A percentile compares a stretch with the other conserved stretches of the same genome.
These are phyloP conservation scores for Cynodonichthys magdalenae DNA, from an alignment of 2,797 vertebrate species.

Conservation along the genomic window DNA sequence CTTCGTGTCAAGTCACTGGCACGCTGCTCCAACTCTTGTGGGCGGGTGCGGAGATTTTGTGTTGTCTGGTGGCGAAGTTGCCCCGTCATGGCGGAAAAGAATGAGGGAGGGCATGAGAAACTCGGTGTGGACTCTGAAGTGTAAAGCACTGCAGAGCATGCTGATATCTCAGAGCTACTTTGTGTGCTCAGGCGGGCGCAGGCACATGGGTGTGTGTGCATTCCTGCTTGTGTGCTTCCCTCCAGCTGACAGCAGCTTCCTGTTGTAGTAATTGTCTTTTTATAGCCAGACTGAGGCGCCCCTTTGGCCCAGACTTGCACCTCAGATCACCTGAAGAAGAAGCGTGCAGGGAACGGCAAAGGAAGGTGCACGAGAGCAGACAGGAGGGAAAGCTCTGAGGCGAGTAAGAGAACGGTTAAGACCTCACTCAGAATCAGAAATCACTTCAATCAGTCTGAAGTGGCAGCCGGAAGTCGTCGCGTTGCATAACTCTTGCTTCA, in stretches of 20 bases:
- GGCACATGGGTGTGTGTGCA: constrained; percentile 49
- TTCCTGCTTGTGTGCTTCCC: constrained; percentile 45
- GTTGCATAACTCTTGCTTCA: constrained; percentile 35
- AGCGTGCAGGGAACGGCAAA: constrained; percentile 13
- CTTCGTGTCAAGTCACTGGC: constrained; percentile 52
- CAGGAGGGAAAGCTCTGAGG: not conserved
- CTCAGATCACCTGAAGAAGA: constrained; percentile 46
- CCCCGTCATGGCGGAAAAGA: constrained; percentile 48
- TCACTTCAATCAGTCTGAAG: constrained; percentile 15
- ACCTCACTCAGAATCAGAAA: constrained; percentile 30
- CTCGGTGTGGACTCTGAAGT: constrained; percentile 15
- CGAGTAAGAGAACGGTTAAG: constrained; percentile 31
- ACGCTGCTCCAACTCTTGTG: constrained; percentile 35
- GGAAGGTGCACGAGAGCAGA: constrained; percentile 29
- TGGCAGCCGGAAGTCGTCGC: constrained; percentile 10
- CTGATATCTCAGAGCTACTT: constrained; percentile 17
- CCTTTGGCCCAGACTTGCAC: constrained; percentile 34
- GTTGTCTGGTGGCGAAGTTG: constrained; percentile 55
- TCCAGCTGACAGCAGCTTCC: constrained; percentile 68
- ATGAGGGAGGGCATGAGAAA: constrained; percentile 39
- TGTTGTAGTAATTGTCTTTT: constrained; percentile 68
- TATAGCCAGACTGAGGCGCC: constrained; percentile 53
- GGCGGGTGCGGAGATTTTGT: constrained; percentile 59
- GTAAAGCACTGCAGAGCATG: constrained; percentile 13
- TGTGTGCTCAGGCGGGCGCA: constrained; percentile 25